Conservation (phyloP, 2,888 invertebrate species). For the Ferdinandea cuprea region DNA sequence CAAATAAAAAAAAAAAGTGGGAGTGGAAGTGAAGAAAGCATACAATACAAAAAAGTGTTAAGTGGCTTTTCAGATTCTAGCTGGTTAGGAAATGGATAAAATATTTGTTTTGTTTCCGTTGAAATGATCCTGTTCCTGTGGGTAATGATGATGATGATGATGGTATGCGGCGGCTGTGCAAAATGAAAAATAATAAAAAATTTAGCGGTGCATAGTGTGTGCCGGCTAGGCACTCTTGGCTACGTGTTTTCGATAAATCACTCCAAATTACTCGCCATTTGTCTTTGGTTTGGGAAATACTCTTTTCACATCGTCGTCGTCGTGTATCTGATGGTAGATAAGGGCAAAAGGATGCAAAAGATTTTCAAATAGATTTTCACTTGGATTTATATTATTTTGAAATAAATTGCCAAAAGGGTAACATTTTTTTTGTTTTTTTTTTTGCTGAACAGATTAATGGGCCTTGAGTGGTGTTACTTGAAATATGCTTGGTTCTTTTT, state of each 20-base stretch:
- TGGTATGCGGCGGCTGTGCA: conserved; percentile 19
- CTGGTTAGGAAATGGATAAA: background rate
- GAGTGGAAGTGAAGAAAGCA: background rate
- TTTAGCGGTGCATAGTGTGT: background rate
- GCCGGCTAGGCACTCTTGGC: conserved; percentile 27
- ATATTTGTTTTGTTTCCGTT: background rate
- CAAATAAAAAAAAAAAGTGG: background rate
- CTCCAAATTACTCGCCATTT: conserved; percentile 69
- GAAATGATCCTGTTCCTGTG: conserved; percentile 21
- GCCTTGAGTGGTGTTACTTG: conserved; percentile 22
- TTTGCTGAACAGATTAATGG: conserved; percentile 36
- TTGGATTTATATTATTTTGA: conserved; percentile 64
- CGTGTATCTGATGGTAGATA: conserved; percentile 20
- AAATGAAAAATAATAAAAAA: conserved; percentile 13
- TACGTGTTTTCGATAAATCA: conserved; percentile 67
- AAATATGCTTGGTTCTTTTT: conserved; percentile 28
- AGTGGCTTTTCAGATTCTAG: background rate
- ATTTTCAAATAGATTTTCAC: conserved; percentile 65
- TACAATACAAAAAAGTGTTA: conserved; percentile 22
- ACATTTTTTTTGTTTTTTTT: conserved; percentile 38
- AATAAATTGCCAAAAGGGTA: conserved; percentile 58
- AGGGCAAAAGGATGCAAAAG: conserved; percentile 45
- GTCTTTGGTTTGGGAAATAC: conserved; percentile 54
- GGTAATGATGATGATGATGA: conserved; percentile 42
- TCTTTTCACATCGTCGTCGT: background rate